Evolutionary conservation across 2,888 invertebrate species (phyloP).

Genomic region (Eilema sororculum): DNA sequence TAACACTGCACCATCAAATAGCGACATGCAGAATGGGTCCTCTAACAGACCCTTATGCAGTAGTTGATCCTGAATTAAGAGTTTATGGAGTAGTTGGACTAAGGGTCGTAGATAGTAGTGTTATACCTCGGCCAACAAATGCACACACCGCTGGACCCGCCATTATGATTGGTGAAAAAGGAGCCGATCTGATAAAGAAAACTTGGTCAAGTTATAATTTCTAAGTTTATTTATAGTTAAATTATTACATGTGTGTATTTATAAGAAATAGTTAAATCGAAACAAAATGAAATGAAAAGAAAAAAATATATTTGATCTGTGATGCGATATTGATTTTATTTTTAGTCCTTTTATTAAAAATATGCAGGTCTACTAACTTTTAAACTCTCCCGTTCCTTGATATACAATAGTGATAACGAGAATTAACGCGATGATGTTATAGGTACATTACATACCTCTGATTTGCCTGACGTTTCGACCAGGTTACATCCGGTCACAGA

Average conservation of each 20-base stretch:
- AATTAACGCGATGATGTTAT: too few relatives aligned
- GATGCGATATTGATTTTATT: background rate
- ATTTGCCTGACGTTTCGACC: too few relatives aligned
- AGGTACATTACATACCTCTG: too few relatives aligned
- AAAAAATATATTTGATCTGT: conserved; percentile 6
- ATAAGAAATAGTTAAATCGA: conserved; percentile 14
- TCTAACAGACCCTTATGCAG: conserved; percentile 86
- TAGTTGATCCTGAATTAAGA: conserved; percentile 89
- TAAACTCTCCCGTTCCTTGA: too few relatives aligned
- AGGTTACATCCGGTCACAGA: too few relatives aligned
- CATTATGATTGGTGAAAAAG: conserved; percentile 92
- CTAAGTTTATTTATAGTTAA: conserved; percentile 6
- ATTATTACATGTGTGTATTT: background rate
- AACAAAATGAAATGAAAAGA: background rate
- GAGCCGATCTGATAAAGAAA: conserved; percentile 89
- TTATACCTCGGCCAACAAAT: conserved; percentile 88
- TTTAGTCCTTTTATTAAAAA: background rate
- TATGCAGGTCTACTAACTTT: too few relatives aligned
- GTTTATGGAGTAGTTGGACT: conserved; percentile 89
- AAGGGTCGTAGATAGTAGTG: conserved; percentile 90
- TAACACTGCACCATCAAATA: conserved; percentile 88
- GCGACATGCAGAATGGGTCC: conserved; percentile 92
- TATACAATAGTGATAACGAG: too few relatives aligned
- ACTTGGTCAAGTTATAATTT: conserved; percentile 79
- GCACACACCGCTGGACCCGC: conserved; percentile 90